Evolutionary conservation across 2,888 invertebrate species (phyloP), one percentile per base, ranked within the genome.

Genomic region (Hemicrepidius hirtus): DNA sequence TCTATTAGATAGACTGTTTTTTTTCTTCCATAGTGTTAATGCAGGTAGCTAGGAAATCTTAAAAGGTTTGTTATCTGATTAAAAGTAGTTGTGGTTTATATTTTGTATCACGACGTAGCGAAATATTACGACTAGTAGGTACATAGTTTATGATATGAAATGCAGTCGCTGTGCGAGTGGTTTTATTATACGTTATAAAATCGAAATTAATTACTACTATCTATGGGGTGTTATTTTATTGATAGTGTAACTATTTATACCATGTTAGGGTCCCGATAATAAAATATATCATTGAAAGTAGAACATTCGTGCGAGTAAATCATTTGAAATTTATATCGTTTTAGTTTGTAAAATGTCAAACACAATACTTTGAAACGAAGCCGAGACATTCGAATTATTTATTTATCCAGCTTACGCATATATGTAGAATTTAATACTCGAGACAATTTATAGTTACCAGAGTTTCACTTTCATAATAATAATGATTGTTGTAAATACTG

Each of bases 181-280:
- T 55, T 67, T 67, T 67, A 59, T 59, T 55, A 46, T 41, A 57
- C 32, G 9, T 55, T n/a, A 67, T 67, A 57, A 67, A 67, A 32
- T 67, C 57, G 37, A 55, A 59, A 67, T 44, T 63, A 63, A 63
- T 63, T 63, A 53, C 50, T 50, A n/a, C 57, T 57, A 57, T 57
- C 71, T 62, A 72, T 71, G 70, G 72, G 75, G 75, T 73, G 75
- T 73, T 75, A 75, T 67, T 75, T 75, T 73, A 75, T 73, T 62
- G 75, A 50, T 63, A 44, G 44, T 10, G 37, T 37, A 24, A 53
- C 63, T 66, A 69, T 68, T 72, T 70, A 64, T 67, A 44, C 57
- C 64, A 49, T 59, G 72, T 70, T 55, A 66, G 60, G 49, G 28
- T 5, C 24, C 35, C 49, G 46, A 67, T 59, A 64, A 67, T 71